Conservation (phyloP, 2,113 vertebrate species). For the Sitta europaea region DNA sequence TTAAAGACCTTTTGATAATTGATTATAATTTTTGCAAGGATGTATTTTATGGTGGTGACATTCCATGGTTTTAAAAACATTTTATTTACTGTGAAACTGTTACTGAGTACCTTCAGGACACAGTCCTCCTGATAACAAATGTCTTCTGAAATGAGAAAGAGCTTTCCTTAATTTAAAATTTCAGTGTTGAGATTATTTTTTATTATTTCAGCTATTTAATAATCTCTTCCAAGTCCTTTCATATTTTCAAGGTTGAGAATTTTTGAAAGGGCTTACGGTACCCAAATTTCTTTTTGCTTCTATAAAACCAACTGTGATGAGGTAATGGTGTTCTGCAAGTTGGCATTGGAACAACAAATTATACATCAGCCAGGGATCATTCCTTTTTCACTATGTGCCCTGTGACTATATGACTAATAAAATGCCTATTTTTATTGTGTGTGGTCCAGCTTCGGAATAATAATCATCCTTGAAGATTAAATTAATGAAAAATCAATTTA, state of each 20-base stretch:
- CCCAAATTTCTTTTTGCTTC: not conserved
- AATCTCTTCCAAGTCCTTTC: not conserved
- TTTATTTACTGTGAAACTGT: slow-evolving; percentile 7
- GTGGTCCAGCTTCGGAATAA: slow-evolving; percentile 50
- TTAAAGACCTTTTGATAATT: slow-evolving; percentile 4
- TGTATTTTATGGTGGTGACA: not conserved
- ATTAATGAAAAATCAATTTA: slow-evolving; percentile 67
- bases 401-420: slow-evolving; percentile 36
- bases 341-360: slow-evolving; percentile 38
- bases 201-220: not conserved
- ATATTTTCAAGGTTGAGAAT: slow-evolving; percentile 24
- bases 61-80: slow-evolving; percentile 4
- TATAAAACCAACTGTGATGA: not conserved
- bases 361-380: not conserved
- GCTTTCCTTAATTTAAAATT: slow-evolving; percentile 25
- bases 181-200: not conserved
- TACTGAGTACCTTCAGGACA: not conserved
- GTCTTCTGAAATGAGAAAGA: not conserved
- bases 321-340: not conserved
- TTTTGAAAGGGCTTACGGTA: not conserved
- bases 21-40: not conserved
- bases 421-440: slow-evolving; percentile 51
- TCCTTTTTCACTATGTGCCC: not conserved
- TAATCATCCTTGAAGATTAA: slow-evolving; percentile 33
- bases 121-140: not conserved